Percentiles rank a stretch among this genome's conserved stretches.
phyloP scores from a whole-genome alignment of 2,888 invertebrate genomes.

The Drosophila antonietae region DNA sequence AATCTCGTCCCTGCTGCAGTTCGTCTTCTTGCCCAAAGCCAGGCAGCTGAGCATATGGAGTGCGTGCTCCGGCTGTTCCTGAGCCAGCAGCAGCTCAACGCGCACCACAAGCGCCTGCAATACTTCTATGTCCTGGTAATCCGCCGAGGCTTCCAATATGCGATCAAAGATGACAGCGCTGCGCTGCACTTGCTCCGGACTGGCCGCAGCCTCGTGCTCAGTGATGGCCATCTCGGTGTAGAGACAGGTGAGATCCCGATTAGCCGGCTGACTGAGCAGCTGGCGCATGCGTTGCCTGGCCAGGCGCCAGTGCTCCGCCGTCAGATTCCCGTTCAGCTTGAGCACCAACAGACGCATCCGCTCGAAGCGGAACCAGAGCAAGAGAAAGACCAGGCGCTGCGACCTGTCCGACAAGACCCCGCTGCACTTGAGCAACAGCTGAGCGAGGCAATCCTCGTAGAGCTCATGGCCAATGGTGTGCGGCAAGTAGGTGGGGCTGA shows the following conservation, averaged over 20 bases:
- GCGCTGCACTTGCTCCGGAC: slow-evolving; percentile 50
- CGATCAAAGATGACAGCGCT: slow-evolving; percentile 21
- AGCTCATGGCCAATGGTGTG: slow-evolving; percentile 87
- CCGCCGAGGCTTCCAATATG: background rate
- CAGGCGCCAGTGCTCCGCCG: slow-evolving; percentile 62
- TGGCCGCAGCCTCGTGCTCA: slow-evolving; percentile 85
- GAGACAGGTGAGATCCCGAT: slow-evolving; percentile 86
- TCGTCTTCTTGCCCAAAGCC: slow-evolving; percentile 20
- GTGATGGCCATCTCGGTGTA: slow-evolving; percentile 88
- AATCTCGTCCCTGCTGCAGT: background rate
- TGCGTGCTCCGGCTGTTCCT: slow-evolving; percentile 56
- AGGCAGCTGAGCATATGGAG: slow-evolving; percentile 69
- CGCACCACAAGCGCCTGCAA: slow-evolving; percentile 58
- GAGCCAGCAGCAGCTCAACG: slow-evolving; percentile 73
- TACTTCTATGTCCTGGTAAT: slow-evolving; percentile 71
- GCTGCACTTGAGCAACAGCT: slow-evolving; percentile 86
- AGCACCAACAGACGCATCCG: slow-evolving; percentile 86
- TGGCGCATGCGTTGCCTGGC: slow-evolving; percentile 86
- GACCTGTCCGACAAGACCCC: slow-evolving; percentile 45
- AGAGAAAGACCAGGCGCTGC: slow-evolving; percentile 85
- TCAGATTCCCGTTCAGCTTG: slow-evolving; percentile 84
- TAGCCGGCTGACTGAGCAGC: slow-evolving; percentile 86
- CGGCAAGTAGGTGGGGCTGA: slow-evolving; percentile 87
- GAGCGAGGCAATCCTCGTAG: slow-evolving; percentile 86
- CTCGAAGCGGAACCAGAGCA: slow-evolving; percentile 88